Evolutionary conservation across 2,888 invertebrate genomes (phyloP).

Genomic region (Cephus rjabovi): DNA sequence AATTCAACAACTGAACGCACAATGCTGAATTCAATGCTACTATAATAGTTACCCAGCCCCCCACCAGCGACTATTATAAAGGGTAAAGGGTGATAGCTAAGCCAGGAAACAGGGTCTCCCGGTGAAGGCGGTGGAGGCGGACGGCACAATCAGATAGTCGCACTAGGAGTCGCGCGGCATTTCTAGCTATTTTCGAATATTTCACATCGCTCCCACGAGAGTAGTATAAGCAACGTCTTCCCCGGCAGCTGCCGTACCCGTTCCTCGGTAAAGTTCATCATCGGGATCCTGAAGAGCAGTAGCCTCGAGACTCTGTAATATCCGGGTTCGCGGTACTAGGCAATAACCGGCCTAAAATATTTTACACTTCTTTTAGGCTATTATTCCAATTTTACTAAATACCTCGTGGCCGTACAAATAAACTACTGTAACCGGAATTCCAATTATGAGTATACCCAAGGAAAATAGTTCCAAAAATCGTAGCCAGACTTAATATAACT

Average conservation of each 20-base stretch:
- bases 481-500: neutral
- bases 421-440: neutral
- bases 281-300: neutral
- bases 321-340: neutral
- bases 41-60: slow-evolving; percentile 50
- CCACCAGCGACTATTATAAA: slow-evolving; percentile 35
- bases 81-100: neutral
- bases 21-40: slow-evolving; percentile 49
- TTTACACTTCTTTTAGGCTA: neutral
- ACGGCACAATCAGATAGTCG: slow-evolving; percentile 4
- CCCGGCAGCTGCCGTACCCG: slow-evolving; percentile 46
- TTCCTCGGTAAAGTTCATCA: slow-evolving; percentile 16
- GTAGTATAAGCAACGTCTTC: slow-evolving; percentile 11
- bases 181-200: slow-evolving; percentile 31
- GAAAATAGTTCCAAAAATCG: neutral
- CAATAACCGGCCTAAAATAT: neutral
- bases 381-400: neutral
- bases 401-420: neutral
- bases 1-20: slow-evolving; percentile 25
- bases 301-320: neutral
- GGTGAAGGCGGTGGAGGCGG: neutral
- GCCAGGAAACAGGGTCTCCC: neutral
- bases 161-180: neutral
- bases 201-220: neutral
- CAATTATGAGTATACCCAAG: neutral